These are phyloP conservation scores for Drosophila tropicalis DNA, from an alignment of 1,140 invertebrate species.

Conservation along the genomic window DNA sequence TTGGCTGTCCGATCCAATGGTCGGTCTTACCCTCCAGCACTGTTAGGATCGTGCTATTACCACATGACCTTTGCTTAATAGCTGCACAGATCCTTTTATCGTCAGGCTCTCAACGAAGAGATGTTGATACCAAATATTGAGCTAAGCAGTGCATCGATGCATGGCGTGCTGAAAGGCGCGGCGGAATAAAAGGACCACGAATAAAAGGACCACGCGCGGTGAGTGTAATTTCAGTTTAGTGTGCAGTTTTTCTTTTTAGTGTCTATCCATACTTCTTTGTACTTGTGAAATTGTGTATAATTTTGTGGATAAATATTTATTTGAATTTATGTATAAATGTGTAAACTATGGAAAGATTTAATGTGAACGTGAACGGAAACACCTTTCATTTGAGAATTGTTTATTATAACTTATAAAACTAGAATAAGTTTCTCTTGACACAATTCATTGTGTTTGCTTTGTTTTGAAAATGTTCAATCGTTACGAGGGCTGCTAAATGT, in stretches of 20 bases:
- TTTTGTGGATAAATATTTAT: neutral
- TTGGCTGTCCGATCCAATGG: constrained; percentile 97
- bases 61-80: constrained; percentile 96
- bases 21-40: constrained; percentile 93
- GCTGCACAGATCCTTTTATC: constrained; percentile 97
- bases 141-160: constrained; percentile 90
- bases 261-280: constrained; percentile 52
- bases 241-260: too few relatives aligned
- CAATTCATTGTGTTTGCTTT: neutral
- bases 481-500: too few relatives aligned
- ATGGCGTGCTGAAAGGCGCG: constrained; percentile 91
- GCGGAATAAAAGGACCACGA: constrained; percentile 75
- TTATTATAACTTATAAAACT: constrained; percentile 24
- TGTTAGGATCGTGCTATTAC: constrained; percentile 97
- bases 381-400: constrained; percentile 19
- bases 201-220: too few relatives aligned
- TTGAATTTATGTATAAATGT: neutral
- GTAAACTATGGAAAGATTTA: constrained; percentile 2
- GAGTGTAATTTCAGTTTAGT: too few relatives aligned
- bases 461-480: too few relatives aligned
- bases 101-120: constrained; percentile 95
- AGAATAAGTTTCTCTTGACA: constrained; percentile 14
- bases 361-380: too few relatives aligned
- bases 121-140: constrained; percentile 90
- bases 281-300: too few relatives aligned